Percentiles rank a stretch among this genome's conserved stretches.
Evolutionary conservation across 2,797 vertebrate genomes (phyloP).

Genomic region (Knipowitschia caucasica): DNA sequence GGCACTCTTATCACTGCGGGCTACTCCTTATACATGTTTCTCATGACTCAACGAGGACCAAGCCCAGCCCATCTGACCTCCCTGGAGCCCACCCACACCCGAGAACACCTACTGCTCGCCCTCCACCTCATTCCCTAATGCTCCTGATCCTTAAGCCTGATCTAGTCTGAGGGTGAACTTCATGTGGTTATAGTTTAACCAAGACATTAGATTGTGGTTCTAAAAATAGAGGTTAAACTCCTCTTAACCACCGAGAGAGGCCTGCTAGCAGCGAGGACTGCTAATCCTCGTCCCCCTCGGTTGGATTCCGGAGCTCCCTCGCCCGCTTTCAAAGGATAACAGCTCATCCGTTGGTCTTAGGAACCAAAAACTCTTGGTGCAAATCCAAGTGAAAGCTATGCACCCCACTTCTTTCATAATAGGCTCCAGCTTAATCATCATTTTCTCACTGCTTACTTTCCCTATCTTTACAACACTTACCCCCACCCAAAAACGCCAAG

Average conservation of each 20-base stretch:
- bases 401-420: fast-evolving
- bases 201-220: constrained; percentile 64
- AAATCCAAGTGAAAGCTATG: constrained; percentile 61
- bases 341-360: constrained; percentile 66
- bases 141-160: background rate
- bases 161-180: background rate
- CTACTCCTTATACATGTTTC: constrained; percentile 32
- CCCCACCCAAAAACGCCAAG: fast-evolving
- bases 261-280: constrained; percentile 24
- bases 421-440: fast-evolving
- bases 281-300: constrained; percentile 38
- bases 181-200: constrained; percentile 47
- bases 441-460: fast-evolving
- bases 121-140: constrained; percentile 1
- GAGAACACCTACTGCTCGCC: constrained; percentile 31
- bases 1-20: constrained; percentile 20
- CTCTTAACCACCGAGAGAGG: constrained; percentile 43
- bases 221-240: constrained; percentile 41
- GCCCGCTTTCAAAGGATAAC: constrained; percentile 58
- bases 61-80: fast-evolving
- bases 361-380: constrained; percentile 68
- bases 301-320: constrained; percentile 50
- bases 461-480: fast-evolving
- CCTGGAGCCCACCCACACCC: constrained; percentile 7
- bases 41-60: constrained; percentile 29